Evolutionary conservation across 92 coral and sea anemone genomes (phyloP).

Genomic region (Heliopora coerulea): DNA sequence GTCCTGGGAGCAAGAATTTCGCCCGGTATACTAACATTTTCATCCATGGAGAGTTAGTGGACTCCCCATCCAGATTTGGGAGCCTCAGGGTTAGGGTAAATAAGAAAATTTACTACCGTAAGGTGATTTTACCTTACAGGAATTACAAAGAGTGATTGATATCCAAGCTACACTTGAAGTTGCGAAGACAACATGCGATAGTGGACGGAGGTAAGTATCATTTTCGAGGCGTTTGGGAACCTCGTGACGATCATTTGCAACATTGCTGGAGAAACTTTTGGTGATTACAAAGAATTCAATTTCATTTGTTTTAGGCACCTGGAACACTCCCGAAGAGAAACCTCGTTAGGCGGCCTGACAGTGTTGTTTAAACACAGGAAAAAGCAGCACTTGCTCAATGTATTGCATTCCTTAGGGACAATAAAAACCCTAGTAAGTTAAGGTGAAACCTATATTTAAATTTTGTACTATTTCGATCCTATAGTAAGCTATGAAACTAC

Average conservation of each 20-base stretch:
- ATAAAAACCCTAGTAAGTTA: conserved; percentile 81
- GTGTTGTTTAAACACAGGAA: conserved; percentile 93
- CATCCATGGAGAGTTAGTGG: too few relatives aligned
- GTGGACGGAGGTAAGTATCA: conserved; percentile 89
- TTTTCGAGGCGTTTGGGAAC: too few relatives aligned
- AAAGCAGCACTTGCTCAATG: conserved; percentile 85
- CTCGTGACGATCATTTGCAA: too few relatives aligned
- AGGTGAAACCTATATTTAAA: not conserved
- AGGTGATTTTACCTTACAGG: conserved; percentile 48
- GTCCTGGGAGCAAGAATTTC: too few relatives aligned
- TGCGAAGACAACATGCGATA: conserved; percentile 85
- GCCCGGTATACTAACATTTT: too few relatives aligned
- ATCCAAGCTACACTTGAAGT: conserved; percentile 81
- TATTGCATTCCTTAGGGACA: conserved; percentile 85
- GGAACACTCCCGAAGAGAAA: conserved; percentile 87
- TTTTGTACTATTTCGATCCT: not conserved
- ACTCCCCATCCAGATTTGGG: too few relatives aligned
- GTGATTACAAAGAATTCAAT: too few relatives aligned
- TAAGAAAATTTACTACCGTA: too few relatives aligned
- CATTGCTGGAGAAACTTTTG: too few relatives aligned
- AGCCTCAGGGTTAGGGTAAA: too few relatives aligned
- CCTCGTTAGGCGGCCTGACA: conserved; percentile 93
- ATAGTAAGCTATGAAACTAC: not conserved
- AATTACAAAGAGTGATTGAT: conserved; percentile 95
- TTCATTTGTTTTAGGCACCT: conserved; percentile 71